Conservation (phyloP, 2,888 invertebrate species). For the Deroplatys truncata region DNA sequence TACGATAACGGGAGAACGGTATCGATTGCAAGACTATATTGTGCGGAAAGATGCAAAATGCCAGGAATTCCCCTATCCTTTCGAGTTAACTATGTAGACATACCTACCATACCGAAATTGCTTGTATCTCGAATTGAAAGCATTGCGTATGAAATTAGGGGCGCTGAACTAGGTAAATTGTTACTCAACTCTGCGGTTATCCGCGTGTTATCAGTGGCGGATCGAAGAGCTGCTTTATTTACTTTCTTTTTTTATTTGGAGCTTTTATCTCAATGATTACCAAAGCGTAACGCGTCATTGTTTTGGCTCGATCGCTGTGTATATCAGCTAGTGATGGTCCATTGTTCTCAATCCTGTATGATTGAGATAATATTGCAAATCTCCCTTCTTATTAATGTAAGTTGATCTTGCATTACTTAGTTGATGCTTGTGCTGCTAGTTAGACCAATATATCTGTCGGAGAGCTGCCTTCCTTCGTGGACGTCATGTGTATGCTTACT, state of each 20-base stretch:
- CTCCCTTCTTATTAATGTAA: no score
- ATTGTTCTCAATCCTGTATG: no score
- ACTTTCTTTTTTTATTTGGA: not conserved
- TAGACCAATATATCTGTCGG: no score
- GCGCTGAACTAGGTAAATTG: not conserved
- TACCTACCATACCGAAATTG: conserved; percentile 9
- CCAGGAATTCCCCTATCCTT: not conserved
- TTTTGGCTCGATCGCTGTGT: no score
- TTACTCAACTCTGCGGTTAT: not conserved
- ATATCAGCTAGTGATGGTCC: no score
- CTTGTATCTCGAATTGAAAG: conserved; percentile 11
- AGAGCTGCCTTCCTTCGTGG: no score
- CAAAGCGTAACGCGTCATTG: no score
- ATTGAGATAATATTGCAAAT: no score
- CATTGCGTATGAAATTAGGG: conserved; percentile 20
- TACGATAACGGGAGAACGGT: not conserved
- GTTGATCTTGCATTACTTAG: no score
- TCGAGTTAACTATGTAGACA: conserved; percentile 7
- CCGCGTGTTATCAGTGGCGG: not conserved
- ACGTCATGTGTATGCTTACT: no score
- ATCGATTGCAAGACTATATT: not conserved
- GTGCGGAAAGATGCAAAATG: not conserved
- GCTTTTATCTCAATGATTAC: no score
- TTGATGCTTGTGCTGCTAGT: no score
- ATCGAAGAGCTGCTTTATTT: not conserved